Evolutionary conservation across 1,140 invertebrate genomes (phyloP).

Genomic region (Limonius californicus): DNA sequence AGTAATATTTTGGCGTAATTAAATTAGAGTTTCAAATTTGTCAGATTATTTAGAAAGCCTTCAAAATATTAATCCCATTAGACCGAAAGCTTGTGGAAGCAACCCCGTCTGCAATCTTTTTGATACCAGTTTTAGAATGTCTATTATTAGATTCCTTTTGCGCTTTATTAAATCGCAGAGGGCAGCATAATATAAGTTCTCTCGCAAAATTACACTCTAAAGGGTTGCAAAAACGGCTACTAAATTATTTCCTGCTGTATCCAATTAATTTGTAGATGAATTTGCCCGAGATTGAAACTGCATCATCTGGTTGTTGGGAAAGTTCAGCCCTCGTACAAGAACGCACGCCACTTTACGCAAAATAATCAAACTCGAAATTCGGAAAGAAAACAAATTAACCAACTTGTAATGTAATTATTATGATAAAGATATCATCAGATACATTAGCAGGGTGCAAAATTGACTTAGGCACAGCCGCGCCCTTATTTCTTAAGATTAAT

Average conservation of each 20-base stretch:
- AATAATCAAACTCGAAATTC: too few species aligned
- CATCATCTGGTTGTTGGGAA: too few species aligned
- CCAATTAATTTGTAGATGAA: too few species aligned
- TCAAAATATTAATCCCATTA: conserved; percentile 10
- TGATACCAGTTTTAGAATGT: conserved; percentile 15
- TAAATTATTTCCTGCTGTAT: not conserved
- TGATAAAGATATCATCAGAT: not conserved
- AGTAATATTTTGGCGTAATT: too few species aligned
- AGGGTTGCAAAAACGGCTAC: too few species aligned
- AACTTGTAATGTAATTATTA: not conserved
- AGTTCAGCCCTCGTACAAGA: too few species aligned
- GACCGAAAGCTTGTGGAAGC: not conserved
- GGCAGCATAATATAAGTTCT: conserved; percentile 1
- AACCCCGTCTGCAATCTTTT: conserved; percentile 8
- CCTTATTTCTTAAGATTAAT: not conserved
- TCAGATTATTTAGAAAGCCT: too few species aligned
- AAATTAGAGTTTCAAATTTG: too few species aligned
- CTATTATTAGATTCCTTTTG: conserved; percentile 14
- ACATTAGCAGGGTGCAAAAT: not conserved
- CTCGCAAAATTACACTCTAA: too few species aligned
- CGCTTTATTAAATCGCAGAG: conserved; percentile 9
- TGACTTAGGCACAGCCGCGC: not conserved
- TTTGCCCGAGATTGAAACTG: too few species aligned
- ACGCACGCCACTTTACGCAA: too few species aligned
- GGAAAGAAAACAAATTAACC: not conserved